phyloP scores from a whole-genome alignment of 1,140 invertebrate species.

The Batillaria attramentaria region DNA sequence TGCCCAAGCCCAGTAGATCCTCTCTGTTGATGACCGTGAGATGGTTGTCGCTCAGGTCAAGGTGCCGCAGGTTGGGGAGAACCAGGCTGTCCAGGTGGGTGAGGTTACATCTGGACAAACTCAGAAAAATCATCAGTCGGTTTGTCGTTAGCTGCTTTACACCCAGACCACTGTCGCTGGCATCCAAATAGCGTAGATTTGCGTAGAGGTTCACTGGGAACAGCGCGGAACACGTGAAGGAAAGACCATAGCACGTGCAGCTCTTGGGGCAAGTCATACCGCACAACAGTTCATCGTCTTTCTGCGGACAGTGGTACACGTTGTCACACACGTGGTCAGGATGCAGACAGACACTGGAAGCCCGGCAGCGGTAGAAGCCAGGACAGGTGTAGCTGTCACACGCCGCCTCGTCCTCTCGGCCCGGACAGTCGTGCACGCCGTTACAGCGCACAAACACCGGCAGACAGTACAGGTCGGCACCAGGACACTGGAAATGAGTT shows the following conservation, averaged over 20 bases:
- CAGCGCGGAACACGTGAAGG: not conserved
- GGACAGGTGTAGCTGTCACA: constrained; percentile 25
- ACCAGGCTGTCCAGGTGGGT: not conserved
- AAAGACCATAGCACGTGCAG: constrained; percentile 18
- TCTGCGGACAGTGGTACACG: constrained; percentile 22
- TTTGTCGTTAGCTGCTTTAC: not conserved
- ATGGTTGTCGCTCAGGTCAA: no score
- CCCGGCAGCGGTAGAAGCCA: constrained; percentile 22
- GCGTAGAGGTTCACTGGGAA: not conserved
- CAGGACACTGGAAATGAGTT: no score
- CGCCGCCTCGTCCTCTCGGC: constrained; percentile 1
- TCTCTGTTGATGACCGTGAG: constrained; percentile 24
- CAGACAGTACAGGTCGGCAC: not conserved
- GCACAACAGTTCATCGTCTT: constrained; percentile 32
- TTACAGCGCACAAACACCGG: constrained; percentile 9
- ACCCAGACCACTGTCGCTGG: not conserved
- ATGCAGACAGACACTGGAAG: constrained; percentile 18
- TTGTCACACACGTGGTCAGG: constrained; percentile 13
- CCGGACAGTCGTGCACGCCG: constrained; percentile 14
- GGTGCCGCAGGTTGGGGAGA: not conserved
- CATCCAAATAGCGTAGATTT: not conserved
- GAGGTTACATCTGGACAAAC: not conserved
- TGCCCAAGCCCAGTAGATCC: not conserved
- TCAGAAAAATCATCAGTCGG: not conserved
- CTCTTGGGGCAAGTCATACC: constrained; percentile 39